Evolutionary conservation across 2,888 invertebrate species (phyloP).

Genomic region (Pyrochroa serraticornis): DNA sequence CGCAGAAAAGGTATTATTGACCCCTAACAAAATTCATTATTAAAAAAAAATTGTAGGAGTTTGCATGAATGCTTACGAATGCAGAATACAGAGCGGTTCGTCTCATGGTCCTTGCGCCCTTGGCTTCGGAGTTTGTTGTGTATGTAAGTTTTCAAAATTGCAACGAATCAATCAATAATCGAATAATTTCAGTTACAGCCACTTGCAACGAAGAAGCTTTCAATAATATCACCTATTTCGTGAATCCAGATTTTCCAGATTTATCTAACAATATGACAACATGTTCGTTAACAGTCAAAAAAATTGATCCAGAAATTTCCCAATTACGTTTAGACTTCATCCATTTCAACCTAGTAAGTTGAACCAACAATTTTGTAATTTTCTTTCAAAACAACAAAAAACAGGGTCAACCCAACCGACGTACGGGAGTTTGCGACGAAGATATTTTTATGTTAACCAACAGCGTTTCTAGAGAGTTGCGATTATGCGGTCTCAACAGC

Average conservation of each 20-base stretch:
- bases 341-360: conserved; percentile 79
- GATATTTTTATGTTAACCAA: conserved; percentile 70
- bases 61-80: conserved; percentile 86
- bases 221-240: conserved; percentile 83
- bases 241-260: conserved; percentile 82
- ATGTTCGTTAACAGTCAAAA: conserved; percentile 75
- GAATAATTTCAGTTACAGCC: conserved; percentile 67
- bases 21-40: not conserved
- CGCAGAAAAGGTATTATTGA: conserved; percentile 63
- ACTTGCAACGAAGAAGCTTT: conserved; percentile 73
- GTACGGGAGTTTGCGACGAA: conserved; percentile 79
- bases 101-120: conserved; percentile 80
- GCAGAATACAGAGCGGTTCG: conserved; percentile 72
- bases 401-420: conserved; percentile 82
- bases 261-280: conserved; percentile 70
- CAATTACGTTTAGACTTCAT: conserved; percentile 84
- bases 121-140: conserved; percentile 85
- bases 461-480: conserved; percentile 66
- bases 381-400: conserved; percentile 23
- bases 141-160: conserved; percentile 68
- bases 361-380: not conserved
- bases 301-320: conserved; percentile 78
- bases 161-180: not conserved
- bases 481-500: conserved; percentile 80
- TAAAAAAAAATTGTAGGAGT: conserved; percentile 62